Percentiles rank a stretch among this genome's conserved stretches.
Evolutionary conservation across 2,888 invertebrate species (phyloP).

Genomic region (Diarsia dahlii): DNA sequence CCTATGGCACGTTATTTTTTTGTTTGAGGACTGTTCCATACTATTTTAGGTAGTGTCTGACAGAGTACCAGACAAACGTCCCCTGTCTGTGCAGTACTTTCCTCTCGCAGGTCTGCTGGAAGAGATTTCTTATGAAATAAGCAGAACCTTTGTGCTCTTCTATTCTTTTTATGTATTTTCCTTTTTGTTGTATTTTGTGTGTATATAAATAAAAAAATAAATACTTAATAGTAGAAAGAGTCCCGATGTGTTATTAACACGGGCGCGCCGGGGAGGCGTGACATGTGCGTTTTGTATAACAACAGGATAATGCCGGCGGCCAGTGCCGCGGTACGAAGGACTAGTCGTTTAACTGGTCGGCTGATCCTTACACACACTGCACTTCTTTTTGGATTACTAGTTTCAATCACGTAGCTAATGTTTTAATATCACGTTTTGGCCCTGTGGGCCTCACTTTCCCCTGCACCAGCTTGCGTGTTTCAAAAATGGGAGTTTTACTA

Average conservation of each 20-base stretch:
- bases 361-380: neutral
- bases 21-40: neutral
- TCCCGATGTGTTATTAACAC: conserved; percentile 28
- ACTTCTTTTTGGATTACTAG: neutral
- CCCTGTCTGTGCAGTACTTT: neutral
- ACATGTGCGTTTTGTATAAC: conserved; percentile 35
- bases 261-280: conserved; percentile 12
- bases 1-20: neutral
- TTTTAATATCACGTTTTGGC: neutral
- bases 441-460: neutral
- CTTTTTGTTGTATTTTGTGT: no score
- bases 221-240: neutral
- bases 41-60: neutral
- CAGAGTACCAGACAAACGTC: neutral
- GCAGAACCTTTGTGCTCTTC: no score
- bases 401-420: neutral
- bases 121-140: no score
- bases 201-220: no score
- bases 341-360: neutral
- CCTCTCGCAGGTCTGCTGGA: no score
- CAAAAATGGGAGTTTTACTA: neutral
- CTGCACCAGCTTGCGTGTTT: neutral
- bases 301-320: conserved; percentile 23
- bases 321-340: neutral
- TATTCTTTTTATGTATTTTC: no score